Conservation (phyloP, 2,113 vertebrate species). For the Laticauda colubrina region DNA sequence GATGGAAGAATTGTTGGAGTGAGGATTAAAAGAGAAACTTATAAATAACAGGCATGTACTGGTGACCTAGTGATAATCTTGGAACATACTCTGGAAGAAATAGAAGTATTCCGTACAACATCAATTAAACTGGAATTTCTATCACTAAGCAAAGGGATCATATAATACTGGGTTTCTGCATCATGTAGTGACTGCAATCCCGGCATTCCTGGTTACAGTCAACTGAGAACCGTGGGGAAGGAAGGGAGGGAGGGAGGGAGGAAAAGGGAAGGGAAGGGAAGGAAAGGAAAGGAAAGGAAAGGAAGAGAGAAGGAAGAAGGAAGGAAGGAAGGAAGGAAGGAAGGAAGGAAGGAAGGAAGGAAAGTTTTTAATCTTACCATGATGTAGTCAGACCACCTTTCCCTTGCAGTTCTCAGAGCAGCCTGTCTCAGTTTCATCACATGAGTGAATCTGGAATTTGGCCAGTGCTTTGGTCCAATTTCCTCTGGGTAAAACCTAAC, state of each 20-base stretch:
- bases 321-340: no score
- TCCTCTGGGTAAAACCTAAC: slow-evolving; percentile 90
- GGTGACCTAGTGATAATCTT: not conserved
- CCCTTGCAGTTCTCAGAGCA: slow-evolving; percentile 84
- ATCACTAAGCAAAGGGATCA: not conserved
- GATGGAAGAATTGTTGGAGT: not conserved
- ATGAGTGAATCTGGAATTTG: slow-evolving; percentile 86
- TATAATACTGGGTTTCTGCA: not conserved
- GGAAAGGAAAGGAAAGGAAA: not conserved
- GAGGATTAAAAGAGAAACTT: not conserved
- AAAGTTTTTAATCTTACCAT: slow-evolving; percentile 73
- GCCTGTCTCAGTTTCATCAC: slow-evolving; percentile 95
- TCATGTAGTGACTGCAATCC: not conserved
- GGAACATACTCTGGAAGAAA: not conserved
- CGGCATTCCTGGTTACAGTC: not conserved
- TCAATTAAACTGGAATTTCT: not conserved
- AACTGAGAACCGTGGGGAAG: not conserved
- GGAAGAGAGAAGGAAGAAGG: no score
- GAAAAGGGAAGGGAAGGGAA: no score
- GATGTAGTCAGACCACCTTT: slow-evolving; percentile 95
- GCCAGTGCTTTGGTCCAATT: slow-evolving; percentile 95
- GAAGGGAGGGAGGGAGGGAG: no score
- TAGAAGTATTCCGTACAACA: not conserved
- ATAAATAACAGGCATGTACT: not conserved
- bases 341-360: slow-evolving; percentile 21